Evolutionary conservation across 2,888 invertebrate species (phyloP).

Genomic region (Hirtodrosophila alboralis): DNA sequence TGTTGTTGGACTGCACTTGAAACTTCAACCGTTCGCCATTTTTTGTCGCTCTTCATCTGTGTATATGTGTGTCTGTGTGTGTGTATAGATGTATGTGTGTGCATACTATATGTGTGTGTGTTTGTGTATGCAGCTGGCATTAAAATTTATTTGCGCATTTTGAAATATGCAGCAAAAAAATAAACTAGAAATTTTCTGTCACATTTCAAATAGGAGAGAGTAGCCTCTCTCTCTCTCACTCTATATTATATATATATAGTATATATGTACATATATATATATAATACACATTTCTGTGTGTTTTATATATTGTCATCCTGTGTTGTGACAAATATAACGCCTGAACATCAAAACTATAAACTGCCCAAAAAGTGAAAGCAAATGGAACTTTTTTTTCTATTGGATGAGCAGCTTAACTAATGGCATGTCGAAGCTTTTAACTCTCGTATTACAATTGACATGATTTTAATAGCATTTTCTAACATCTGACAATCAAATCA

Average conservation of each 20-base stretch:
- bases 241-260: not conserved
- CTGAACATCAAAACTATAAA: constrained; percentile 63
- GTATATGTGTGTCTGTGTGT: constrained; percentile 6
- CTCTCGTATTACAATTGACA: constrained; percentile 54
- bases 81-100: constrained; percentile 12
- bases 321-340: constrained; percentile 63
- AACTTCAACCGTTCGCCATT: constrained; percentile 62
- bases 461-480: constrained; percentile 56
- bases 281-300: not conserved
- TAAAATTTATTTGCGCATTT: constrained; percentile 65
- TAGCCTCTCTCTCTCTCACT: no score
- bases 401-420: constrained; percentile 50
- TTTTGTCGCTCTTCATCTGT: constrained; percentile 29
- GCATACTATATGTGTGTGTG: not conserved
- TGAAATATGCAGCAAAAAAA: constrained; percentile 44
- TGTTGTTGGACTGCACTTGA: constrained; percentile 65
- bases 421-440: constrained; percentile 42
- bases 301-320: constrained; percentile 12
- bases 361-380: constrained; percentile 43
- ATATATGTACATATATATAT: not conserved
- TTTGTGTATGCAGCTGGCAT: constrained; percentile 53
- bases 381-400: constrained; percentile 15
- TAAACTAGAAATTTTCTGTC: constrained; percentile 46
- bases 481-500: constrained; percentile 3
- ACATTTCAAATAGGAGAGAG: constrained; percentile 58